Conservation (phyloP, 2,113 vertebrate genomes). For the Tylochromis polylepis region DNA sequence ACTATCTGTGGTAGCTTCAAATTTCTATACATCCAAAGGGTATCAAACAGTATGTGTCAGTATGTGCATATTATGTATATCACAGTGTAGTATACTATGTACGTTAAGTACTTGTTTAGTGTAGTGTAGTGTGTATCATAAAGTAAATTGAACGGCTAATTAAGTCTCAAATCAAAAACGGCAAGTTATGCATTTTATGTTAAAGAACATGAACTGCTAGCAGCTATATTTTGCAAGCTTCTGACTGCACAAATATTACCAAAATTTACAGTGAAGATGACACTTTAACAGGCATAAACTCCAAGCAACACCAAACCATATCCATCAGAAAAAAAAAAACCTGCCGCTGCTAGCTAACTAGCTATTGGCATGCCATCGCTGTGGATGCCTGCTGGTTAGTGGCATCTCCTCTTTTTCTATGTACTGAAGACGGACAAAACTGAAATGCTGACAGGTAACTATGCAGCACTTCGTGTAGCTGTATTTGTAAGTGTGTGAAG, state of each 20-base stretch:
- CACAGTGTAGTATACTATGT: not conserved
- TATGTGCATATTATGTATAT: not conserved
- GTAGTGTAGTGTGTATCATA: not conserved
- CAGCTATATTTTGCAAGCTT: not conserved
- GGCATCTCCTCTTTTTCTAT: not conserved
- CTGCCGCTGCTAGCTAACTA: not conserved
- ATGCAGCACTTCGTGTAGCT: fast-evolving
- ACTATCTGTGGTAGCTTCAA: not conserved
- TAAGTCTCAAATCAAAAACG: not conserved
- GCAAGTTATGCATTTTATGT: not conserved
- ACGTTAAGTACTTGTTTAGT: not conserved
- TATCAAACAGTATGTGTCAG: not conserved
- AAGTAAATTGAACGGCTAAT: not conserved
- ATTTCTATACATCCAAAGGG: not conserved
- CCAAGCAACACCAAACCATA: not conserved
- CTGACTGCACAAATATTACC: not conserved
- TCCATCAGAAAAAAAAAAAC: not conserved
- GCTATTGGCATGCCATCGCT: not conserved
- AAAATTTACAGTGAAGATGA: not conserved
- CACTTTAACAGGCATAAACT: not conserved
- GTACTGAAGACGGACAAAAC: fast-evolving
- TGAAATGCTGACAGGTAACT: not conserved
- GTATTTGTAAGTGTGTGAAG: not conserved
- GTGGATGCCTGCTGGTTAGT: not conserved
- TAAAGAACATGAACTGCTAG: not conserved